Evolutionary conservation across 2,113 vertebrate species (phyloP).

Genomic region (Elgaria multicarinata): DNA sequence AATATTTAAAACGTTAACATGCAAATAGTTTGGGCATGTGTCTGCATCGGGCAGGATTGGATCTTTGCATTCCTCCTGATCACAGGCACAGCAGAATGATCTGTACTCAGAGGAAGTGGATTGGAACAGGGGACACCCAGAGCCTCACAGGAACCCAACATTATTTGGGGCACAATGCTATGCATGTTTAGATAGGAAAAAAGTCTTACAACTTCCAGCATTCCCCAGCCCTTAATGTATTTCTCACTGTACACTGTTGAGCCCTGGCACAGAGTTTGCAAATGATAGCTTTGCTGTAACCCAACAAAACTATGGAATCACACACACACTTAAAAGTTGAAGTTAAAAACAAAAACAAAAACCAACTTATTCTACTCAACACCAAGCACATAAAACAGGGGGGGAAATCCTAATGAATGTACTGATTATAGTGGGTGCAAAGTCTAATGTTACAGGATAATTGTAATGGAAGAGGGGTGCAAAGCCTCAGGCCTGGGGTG

Average conservation of each 20-base stretch:
- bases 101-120: background rate
- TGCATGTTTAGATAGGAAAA: no score
- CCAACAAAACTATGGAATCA: background rate
- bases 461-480: background rate
- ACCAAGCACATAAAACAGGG: background rate
- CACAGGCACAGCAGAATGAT: background rate
- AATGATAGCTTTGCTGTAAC: background rate
- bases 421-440: background rate
- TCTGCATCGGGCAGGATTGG: no score
- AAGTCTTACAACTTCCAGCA: no score
- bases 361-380: fast-evolving
- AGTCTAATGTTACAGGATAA: background rate
- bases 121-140: no score
- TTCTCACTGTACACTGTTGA: background rate
- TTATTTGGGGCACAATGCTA: background rate
- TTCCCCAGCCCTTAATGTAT: background rate
- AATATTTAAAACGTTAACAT: slow-evolving; percentile 13
- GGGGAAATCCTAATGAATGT: slow-evolving; percentile 29
- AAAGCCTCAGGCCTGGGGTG: no score
- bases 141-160: background rate
- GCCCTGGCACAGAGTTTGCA: background rate
- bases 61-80: background rate
- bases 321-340: slow-evolving; percentile 3
- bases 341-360: no score
- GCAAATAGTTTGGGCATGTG: background rate